Evolutionary conservation across 2,888 invertebrate genomes (phyloP).

Genomic region (Cerastoderma edule): DNA sequence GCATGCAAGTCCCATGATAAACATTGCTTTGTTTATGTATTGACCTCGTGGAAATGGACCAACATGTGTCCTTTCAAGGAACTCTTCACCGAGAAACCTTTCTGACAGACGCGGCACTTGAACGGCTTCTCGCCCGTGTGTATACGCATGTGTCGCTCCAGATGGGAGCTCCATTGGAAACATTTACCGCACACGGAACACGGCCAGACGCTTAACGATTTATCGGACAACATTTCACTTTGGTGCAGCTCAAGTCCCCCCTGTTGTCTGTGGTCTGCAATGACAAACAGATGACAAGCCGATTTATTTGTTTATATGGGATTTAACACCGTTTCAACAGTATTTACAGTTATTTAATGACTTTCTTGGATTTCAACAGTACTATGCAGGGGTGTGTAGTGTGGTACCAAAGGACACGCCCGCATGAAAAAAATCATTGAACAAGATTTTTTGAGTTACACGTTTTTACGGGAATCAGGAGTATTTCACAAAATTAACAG

Average conservation of each 20-base stretch:
- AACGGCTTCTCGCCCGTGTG: conserved; percentile 31
- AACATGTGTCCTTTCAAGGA: conserved; percentile 3
- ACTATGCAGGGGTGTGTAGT: too few relatives aligned
- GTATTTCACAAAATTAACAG: too few relatives aligned
- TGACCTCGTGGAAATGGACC: background rate
- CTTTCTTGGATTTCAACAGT: too few relatives aligned
- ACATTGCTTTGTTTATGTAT: too few relatives aligned
- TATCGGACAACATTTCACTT: conserved; percentile 16
- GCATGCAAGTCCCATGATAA: too few relatives aligned
- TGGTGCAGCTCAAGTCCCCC: background rate
- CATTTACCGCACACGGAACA: conserved; percentile 29
- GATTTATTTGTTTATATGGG: background rate
- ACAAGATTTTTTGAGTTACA: too few relatives aligned
- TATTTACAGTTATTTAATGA: background rate
- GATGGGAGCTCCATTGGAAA: conserved; percentile 23
- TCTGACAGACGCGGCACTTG: conserved; percentile 10
- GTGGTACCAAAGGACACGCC: too few relatives aligned
- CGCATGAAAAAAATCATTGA: too few relatives aligned
- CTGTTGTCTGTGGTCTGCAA: background rate
- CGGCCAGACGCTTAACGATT: conserved; percentile 11
- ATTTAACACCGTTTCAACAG: background rate
- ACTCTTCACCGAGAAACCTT: conserved; percentile 6
- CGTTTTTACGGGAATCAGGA: too few relatives aligned
- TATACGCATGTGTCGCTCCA: conserved; percentile 26
- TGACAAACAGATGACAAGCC: background rate